These are phyloP conservation scores for Bergia sp. DNA, from an alignment of 92 coral and sea anemone species.

Conservation along the genomic window DNA sequence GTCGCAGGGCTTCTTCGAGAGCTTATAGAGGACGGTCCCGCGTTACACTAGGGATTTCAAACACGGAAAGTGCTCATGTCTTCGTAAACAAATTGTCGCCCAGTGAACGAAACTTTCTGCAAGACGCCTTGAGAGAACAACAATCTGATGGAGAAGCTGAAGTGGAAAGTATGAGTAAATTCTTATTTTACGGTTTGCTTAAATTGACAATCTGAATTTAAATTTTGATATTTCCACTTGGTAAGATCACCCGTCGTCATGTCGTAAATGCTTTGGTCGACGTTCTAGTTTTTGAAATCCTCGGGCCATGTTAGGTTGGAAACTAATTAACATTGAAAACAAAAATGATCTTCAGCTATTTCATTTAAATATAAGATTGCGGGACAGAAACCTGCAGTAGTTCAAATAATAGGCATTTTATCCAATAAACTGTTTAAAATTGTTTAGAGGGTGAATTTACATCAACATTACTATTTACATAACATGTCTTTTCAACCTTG, in stretches of 20 bases:
- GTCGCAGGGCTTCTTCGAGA: constrained; percentile 8
- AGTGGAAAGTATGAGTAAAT: background rate
- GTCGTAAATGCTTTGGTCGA: no score
- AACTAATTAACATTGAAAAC: no score
- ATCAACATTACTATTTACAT: no score
- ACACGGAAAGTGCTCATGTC: background rate
- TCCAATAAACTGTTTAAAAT: no score
- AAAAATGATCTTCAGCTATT: no score
- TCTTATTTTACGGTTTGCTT: background rate
- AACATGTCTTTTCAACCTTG: no score
- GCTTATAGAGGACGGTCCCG: background rate
- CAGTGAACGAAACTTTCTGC: constrained; percentile 9
- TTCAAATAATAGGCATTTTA: no score
- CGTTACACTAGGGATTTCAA: background rate
- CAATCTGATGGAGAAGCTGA: background rate
- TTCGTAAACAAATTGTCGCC: constrained; percentile 22
- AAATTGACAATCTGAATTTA: background rate
- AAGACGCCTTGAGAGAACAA: constrained; percentile 11
- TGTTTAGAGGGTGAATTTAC: no score
- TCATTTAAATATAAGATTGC: no score
- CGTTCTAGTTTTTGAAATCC: no score
- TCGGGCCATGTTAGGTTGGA: no score
- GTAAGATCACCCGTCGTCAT: background rate
- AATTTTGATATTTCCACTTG: background rate
- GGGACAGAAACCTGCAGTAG: no score